Percentiles rank a stretch among this genome's conserved stretches.
These are phyloP conservation scores for Heliconius himera DNA, from an alignment of 1,140 invertebrate genomes.

Conservation along the genomic window DNA sequence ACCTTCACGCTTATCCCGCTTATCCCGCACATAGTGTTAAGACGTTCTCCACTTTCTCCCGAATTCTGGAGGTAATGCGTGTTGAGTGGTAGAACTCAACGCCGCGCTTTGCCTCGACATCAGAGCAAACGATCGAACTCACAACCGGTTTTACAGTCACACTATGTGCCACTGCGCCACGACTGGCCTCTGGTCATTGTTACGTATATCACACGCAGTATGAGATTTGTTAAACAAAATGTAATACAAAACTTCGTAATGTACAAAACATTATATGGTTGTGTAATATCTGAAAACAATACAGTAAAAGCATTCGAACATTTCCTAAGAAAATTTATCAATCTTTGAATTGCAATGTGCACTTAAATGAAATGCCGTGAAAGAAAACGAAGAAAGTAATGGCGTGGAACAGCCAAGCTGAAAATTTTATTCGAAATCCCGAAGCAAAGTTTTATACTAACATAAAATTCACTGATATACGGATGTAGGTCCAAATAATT, in stretches of 20 bases:
- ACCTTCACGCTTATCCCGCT: too few species aligned
- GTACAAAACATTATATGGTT: background rate
- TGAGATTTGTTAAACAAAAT: too few species aligned
- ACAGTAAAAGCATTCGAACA: background rate
- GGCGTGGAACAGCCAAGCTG: constrained; percentile 10
- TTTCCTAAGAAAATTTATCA: constrained; percentile 1
- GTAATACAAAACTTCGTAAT: background rate
- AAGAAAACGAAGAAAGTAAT: constrained; percentile 6
- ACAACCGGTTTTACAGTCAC: too few species aligned
- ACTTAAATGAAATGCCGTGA: constrained; percentile 15
- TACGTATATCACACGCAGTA: too few species aligned
- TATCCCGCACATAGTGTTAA: too few species aligned
- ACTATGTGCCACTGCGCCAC: too few species aligned
- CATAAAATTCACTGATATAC: background rate
- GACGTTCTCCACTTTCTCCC: too few species aligned
- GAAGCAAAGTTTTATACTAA: constrained; percentile 11
- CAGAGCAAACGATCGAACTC: too few species aligned
- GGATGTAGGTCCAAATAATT: background rate
- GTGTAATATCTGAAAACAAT: constrained; percentile 1
- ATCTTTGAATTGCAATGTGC: constrained; percentile 10
- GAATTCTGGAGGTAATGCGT: too few species aligned
- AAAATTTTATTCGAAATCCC: constrained; percentile 9
- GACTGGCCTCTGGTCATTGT: too few species aligned
- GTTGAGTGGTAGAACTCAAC: too few species aligned
- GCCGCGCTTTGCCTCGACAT: too few species aligned